phyloP scores from a whole-genome alignment of 2,888 invertebrate species.

The Timema cristinae region DNA sequence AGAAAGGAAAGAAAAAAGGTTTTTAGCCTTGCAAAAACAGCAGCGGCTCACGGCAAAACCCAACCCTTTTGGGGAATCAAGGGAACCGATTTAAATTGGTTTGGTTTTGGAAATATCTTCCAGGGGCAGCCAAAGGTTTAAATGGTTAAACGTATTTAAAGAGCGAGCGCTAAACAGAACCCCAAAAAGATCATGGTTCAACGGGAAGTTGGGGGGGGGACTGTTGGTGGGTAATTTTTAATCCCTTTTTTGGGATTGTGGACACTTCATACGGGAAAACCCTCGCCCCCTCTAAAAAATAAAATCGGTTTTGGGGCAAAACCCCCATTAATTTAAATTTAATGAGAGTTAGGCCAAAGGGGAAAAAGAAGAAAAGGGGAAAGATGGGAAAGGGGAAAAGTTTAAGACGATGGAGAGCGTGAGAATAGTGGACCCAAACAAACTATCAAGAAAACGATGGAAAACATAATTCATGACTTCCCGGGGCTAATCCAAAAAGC shows the following conservation, averaged over 20 bases:
- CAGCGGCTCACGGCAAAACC: constrained; percentile 38
- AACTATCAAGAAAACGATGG: constrained; percentile 40
- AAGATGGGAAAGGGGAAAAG: constrained; percentile 35
- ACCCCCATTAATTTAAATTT: constrained; percentile 76
- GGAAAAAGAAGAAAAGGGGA: constrained; percentile 42
- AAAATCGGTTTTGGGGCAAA: constrained; percentile 61
- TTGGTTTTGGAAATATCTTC: constrained; percentile 11
- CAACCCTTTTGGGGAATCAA: constrained; percentile 39
- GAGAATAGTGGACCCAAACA: constrained; percentile 39
- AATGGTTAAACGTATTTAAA: constrained; percentile 54
- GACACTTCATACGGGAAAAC: constrained; percentile 50
- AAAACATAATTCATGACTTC: constrained; percentile 39
- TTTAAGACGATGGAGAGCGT: constrained; percentile 44
- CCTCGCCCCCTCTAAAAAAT: constrained; percentile 53
- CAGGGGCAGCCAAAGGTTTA: constrained; percentile 40
- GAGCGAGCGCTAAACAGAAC: constrained; percentile 51
- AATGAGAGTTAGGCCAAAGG: constrained; percentile 60
- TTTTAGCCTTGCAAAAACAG: constrained; percentile 54
- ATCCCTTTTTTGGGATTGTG: not conserved
- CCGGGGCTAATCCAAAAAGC: constrained; percentile 28
- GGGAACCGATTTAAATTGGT: constrained; percentile 47
- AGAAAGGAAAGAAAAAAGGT: constrained; percentile 40
- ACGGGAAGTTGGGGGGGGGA: constrained; percentile 28
- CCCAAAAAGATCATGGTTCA: constrained; percentile 49
- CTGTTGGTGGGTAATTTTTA: constrained; percentile 17